A percentile compares a stretch with the other conserved stretches of the same genome.
These are phyloP conservation scores for Tragelaphus imberbis DNA, from an alignment of 2,113 vertebrate species.

Conservation along the genomic window DNA sequence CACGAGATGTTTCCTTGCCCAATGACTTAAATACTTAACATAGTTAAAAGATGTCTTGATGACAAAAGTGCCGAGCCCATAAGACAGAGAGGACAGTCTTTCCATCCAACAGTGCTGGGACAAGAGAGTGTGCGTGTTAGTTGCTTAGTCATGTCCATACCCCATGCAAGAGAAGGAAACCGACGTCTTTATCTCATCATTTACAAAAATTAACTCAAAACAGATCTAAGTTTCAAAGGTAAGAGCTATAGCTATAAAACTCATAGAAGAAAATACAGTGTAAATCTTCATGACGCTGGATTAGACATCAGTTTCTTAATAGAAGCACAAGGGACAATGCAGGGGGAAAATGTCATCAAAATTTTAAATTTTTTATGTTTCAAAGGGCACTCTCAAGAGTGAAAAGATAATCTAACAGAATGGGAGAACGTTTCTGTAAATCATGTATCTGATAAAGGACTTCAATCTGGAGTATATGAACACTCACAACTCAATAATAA, in stretches of 20 bases:
- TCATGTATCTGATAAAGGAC: background rate
- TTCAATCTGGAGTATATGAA: background rate
- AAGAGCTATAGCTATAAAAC: background rate
- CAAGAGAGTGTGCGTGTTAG: background rate
- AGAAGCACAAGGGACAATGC: background rate
- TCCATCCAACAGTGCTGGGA: background rate
- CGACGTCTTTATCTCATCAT: background rate
- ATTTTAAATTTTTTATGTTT: background rate
- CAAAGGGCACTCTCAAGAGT: background rate
- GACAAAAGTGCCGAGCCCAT: background rate
- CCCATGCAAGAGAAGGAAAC: background rate
- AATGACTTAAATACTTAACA: background rate
- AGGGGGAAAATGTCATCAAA: background rate
- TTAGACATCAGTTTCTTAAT: background rate
- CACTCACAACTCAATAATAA: background rate
- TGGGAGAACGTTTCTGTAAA: background rate
- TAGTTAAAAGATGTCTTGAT: background rate
- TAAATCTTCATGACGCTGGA: background rate
- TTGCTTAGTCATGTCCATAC: background rate
- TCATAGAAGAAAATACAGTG: background rate
- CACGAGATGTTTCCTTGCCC: background rate
- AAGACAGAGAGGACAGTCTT: background rate
- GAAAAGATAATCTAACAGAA: background rate
- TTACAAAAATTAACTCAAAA: background rate
- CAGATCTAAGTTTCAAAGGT: background rate